Conservation (phyloP, 2,888 invertebrate genomes). For the Watsonalla binaria region DNA sequence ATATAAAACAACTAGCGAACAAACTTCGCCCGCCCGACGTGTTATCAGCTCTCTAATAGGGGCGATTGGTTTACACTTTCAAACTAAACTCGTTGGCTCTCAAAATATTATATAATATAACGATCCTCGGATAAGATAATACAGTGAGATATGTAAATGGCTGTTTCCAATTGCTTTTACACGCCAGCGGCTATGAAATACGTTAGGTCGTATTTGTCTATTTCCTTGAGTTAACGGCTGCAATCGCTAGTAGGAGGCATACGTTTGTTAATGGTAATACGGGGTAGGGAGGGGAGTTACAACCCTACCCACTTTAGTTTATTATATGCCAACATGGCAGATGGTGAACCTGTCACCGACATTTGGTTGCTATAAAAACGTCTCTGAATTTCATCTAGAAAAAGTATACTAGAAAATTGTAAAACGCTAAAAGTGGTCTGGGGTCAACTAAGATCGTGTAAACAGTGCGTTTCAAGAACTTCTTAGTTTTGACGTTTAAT, state of each 20-base stretch:
- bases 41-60: constrained; percentile 56
- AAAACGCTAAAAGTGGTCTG: too few relatives aligned
- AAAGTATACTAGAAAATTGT: too few relatives aligned
- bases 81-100: constrained; percentile 58
- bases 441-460: too few relatives aligned
- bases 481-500: too few relatives aligned
- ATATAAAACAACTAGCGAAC: constrained; percentile 35
- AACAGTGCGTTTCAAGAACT: too few relatives aligned
- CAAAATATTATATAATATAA: constrained; percentile 50
- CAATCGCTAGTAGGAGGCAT: neutral
- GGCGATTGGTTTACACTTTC: constrained; percentile 50
- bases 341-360: too few relatives aligned
- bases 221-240: neutral
- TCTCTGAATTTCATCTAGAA: too few relatives aligned
- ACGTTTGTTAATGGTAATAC: too few relatives aligned
- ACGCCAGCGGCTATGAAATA: constrained; percentile 39
- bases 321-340: too few relatives aligned
- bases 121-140: constrained; percentile 49
- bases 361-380: too few relatives aligned
- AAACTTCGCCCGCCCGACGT: constrained; percentile 28
- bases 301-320: too few relatives aligned
- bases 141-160: constrained; percentile 58
- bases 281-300: too few relatives aligned
- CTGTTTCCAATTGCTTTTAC: constrained; percentile 62
- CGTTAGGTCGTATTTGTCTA: constrained; percentile 8